Base-by-base conservation (phyloP, 1,140 invertebrate species). In the Drosophila nebulosa region DNA sequence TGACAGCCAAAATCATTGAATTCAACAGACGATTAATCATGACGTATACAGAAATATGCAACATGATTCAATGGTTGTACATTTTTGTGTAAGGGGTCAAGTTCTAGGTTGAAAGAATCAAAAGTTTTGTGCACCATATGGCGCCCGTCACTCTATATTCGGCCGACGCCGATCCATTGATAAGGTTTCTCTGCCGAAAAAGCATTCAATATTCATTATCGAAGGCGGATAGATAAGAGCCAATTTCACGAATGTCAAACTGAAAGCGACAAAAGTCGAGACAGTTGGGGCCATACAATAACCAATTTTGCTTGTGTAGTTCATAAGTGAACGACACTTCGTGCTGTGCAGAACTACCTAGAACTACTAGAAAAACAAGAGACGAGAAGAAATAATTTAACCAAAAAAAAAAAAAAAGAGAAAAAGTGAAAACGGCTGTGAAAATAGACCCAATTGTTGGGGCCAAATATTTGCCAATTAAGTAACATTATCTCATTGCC, bases 201-300 rank as follows among this genome's bases (percentile, higher is more conserved):
- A 78, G 78, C 65, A 69, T 80, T 85, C 78, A 86, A 86, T 86
- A 81, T 74, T 85, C 74, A 74, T 71, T 85, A 85, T 85, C 80
- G 74, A 72, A 24, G 46, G 50, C 51, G 68, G 68, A 72, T 56
- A 57, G 80, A 85, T 85, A 85, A 85, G 77, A 86, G 60, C 60
- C 3, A 46, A 46, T 46, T 46, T 46, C 59, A 39, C 53, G 63
- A 74, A 74, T 70, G 65, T 63, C 69, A 86, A 86, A 46, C 63
- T 55, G 18, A 46, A 46, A 46, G 39, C 39, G 16, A 46, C 39
- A 46, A 46, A 46, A 46, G 18, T 46, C 39, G 16, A 50, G 14
- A 58, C 63, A 42, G n/a, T 74, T 52, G 62, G 35, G 66, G 42
- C 46, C 50, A 22, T 3, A 60, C 52, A 9, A 21, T 42, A 52